These are phyloP conservation scores for Pimephales promelas DNA, from an alignment of 2,113 vertebrate genomes.

Conservation along the genomic window DNA sequence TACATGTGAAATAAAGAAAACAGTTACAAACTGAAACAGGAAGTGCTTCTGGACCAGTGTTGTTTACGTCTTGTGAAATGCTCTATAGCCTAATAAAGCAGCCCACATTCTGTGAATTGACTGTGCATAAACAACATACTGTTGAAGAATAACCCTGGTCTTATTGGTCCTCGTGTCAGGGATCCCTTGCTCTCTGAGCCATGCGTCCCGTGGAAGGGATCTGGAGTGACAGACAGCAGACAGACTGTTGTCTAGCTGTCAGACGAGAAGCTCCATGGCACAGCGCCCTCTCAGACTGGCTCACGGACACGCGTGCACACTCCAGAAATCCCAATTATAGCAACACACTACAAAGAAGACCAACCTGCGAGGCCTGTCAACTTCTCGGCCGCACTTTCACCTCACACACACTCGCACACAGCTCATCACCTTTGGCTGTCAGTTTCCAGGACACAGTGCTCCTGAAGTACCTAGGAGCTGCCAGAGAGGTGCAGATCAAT, in stretches of 20 bases:
- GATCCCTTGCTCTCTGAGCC: neutral
- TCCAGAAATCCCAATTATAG: constrained; percentile 59
- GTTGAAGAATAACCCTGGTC: neutral
- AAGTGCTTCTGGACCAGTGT: too few relatives aligned
- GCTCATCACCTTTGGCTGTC: constrained; percentile 50
- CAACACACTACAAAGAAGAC: constrained; percentile 54
- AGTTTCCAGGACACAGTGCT: constrained; percentile 34
- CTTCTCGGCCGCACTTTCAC: constrained; percentile 47
- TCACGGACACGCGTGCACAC: constrained; percentile 42
- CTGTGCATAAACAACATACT: neutral
- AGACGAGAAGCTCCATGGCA: constrained; percentile 52
- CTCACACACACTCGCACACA: constrained; percentile 27
- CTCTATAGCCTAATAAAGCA: too few relatives aligned
- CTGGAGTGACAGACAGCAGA: constrained; percentile 64
- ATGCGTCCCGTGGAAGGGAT: constrained; percentile 44
- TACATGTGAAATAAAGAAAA: too few relatives aligned
- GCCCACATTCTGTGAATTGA: neutral
- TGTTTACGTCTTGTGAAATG: too few relatives aligned
- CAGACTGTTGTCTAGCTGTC: constrained; percentile 63
- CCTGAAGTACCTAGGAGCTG: constrained; percentile 26
- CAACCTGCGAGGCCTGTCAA: constrained; percentile 56
- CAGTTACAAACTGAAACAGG: too few relatives aligned
- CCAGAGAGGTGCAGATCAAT: constrained; percentile 33
- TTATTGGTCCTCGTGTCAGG: constrained; percentile 1
- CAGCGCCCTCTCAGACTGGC: constrained; percentile 26